Base-by-base conservation (phyloP, 2,797 vertebrate genomes). In the Myripristis murdjan region DNA sequence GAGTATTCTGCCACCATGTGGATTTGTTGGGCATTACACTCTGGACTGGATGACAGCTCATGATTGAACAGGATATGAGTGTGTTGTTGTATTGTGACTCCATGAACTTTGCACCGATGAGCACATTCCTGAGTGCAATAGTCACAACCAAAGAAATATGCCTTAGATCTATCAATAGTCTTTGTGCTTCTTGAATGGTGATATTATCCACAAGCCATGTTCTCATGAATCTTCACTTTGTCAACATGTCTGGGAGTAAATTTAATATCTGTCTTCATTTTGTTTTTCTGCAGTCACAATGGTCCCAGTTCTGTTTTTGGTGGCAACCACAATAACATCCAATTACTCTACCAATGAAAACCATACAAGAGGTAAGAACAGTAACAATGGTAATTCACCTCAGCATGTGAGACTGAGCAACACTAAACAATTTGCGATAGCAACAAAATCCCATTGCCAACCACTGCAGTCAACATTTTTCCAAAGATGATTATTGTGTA, bases 281-380 rank as follows among this genome's bases (percentile, higher is more conserved):
- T 91, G 71, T 91, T 87, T 92, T 74, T 59, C 64, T 69, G 73
- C 90, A 95, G 94, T 80, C 91, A 94, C 88, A 91, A 95, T 95
- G 94, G 83, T 94, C 78, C 92, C 86, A 31, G 86, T 95, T 90
- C 85, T 95, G 78, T 91, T 94, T 87, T 62, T 94, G 77, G 63
- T 89, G 83, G 76, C 86, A 75, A 71, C 85, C 67, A 81, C 78
- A 49, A 55, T 82, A 83, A 62, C 81, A 49, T 58, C 76, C 23
- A 91, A 82, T 83, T 65, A 16, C 61, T 86, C 81, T 0, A 46
- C 61, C 65, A 85, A 75, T 80, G 70, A 55, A 62, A 93, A 79
- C 76, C 41, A 52, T 4, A 82, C 85, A 63, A 6, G 28, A 64
- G 91, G 95, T 95, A 90, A 93, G 91, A 64, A 64, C 41, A 67